These are phyloP conservation scores for Drosophila multiciliata DNA, from an alignment of 2,888 invertebrate species.

Conservation along the genomic window DNA sequence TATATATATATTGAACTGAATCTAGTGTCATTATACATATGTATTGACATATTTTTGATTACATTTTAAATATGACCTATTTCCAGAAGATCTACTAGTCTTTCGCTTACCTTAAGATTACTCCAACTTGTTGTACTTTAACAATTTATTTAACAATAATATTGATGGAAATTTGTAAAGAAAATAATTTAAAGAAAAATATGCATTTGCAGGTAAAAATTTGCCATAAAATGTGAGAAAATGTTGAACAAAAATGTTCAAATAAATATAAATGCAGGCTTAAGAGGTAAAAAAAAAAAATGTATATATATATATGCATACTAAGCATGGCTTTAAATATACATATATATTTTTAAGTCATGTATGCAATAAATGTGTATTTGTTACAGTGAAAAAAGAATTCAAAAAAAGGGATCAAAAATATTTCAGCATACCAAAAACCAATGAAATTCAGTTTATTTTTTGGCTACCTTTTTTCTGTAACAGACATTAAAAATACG, in stretches of 20 bases:
- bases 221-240: background rate
- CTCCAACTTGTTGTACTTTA: background rate
- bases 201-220: background rate
- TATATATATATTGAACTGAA: background rate
- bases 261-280: background rate
- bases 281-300: background rate
- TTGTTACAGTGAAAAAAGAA: background rate
- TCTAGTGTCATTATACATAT: background rate
- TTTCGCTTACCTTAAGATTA: fast-evolving
- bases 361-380: background rate
- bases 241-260: background rate
- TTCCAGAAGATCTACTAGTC: background rate
- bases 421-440: background rate
- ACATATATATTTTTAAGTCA: background rate
- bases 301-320: background rate
- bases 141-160: slow-evolving; percentile 25
- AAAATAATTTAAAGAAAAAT: slow-evolving; percentile 6
- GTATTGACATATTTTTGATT: background rate
- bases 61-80: background rate
- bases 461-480: background rate
- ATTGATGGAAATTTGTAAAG: slow-evolving; percentile 5
- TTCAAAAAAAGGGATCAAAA: background rate
- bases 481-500: slow-evolving; percentile 9
- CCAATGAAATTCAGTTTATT: background rate
- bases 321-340: no score